phyloP scores from a whole-genome alignment of 2,113 vertebrate genomes.

The Larimichthys polyactis region DNA sequence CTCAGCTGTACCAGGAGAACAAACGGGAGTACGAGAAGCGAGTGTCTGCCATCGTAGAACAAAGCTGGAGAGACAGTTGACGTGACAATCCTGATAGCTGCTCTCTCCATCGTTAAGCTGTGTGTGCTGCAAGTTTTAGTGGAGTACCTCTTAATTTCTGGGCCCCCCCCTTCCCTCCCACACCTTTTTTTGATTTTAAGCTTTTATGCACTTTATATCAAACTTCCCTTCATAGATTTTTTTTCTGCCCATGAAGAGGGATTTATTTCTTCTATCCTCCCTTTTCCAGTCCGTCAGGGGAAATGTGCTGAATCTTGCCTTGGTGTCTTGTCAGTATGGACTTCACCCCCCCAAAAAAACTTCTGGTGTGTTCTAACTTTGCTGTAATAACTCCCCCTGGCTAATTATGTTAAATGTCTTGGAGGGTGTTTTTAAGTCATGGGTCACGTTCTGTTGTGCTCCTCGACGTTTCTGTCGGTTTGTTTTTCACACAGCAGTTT shows the following conservation, averaged over 20 bases:
- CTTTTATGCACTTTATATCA: slow-evolving; percentile 86
- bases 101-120: slow-evolving; percentile 59
- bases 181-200: slow-evolving; percentile 76
- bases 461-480: slow-evolving; percentile 37
- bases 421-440: slow-evolving; percentile 47
- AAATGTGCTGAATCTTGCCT: slow-evolving; percentile 72
- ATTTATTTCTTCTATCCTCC: slow-evolving; percentile 55
- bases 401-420: slow-evolving; percentile 48
- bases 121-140: slow-evolving; percentile 74
- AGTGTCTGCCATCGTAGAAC: slow-evolving; percentile 98
- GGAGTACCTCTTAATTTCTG: slow-evolving; percentile 74
- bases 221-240: slow-evolving; percentile 58
- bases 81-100: slow-evolving; percentile 71
- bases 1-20: slow-evolving; percentile 99
- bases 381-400: slow-evolving; percentile 57
- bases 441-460: slow-evolving; percentile 45
- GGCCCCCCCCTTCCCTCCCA: slow-evolving; percentile 51
- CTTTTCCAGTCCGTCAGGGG: slow-evolving; percentile 59
- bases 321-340: slow-evolving; percentile 65
- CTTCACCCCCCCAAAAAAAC: slow-evolving; percentile 32
- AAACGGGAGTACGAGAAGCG: slow-evolving; percentile 99
- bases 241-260: slow-evolving; percentile 38
- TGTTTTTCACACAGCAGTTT: slow-evolving; percentile 50
- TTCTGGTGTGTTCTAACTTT: slow-evolving; percentile 61
- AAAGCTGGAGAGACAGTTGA: slow-evolving; percentile 99